Evolutionary conservation across 2,113 vertebrate genomes (phyloP), one percentile per base, ranked within the genome.

Genomic region (Canis aureus): DNA sequence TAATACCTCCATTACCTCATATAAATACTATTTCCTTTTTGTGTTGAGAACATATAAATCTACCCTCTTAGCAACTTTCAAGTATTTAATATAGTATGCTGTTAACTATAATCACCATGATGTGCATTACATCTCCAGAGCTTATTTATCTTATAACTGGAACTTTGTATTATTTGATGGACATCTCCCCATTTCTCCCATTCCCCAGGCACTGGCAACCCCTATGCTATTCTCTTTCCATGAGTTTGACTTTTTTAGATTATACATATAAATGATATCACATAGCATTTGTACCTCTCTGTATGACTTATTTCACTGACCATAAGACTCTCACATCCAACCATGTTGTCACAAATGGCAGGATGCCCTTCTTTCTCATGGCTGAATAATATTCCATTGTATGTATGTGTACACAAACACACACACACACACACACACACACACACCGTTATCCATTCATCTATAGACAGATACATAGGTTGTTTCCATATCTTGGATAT

Each of bases 21-120:
- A 49, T 66, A 93, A 88, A 74, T 96, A 88, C 23, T n/a, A 43
- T 87, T 53, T 38, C 59, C 35, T 27, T 83, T 93, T 49, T 82
- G 29, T 53, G 8, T 1, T 35, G 22, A 83, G 59, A 51, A 76
- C 12, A 67, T 59, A 51, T 23, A 93, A 22, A 83, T 76, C 27
- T 35, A 82, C 27, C 57, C 67, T 89, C 17, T 83, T 53, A 66
- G 91, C 35, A 83, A 73, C 69, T 59, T 74, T 82, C 57, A 59
- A 38, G 8, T 59, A 57, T 64, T 27, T 55, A 62, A 86, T 12
- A 38, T 3, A 71, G 29, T 15, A 15, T 43, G 43, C 38, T 25
- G 38, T 43, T 80, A 87, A 55, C 15, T 11, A 67, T 43, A 57
- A 49, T 27, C 59, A n/a, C 80, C 27, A 83, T 15, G 55, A 9